Base-by-base conservation (phyloP, 30 jellyfish, hydroid and myxozoan genomes). In the Pelagia noctiluca region DNA sequence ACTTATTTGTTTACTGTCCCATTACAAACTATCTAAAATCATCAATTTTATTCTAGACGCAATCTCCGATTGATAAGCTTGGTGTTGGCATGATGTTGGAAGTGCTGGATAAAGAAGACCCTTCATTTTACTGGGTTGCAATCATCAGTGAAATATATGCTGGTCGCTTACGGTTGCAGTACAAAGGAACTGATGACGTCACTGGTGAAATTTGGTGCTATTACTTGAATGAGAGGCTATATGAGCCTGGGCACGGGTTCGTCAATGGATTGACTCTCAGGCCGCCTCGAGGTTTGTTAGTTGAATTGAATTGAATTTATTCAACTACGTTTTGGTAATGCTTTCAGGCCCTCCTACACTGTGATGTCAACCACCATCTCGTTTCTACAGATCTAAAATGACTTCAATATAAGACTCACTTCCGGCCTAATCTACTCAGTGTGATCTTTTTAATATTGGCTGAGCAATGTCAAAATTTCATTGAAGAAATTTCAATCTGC, bases 71-170 rank as follows among this genome's bases (percentile, higher is more conserved):
- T 11, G 94, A 88, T 80, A 77, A 88, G 28, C 77, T 94, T 19
- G 92, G 90, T 5, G 97, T 97, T 16, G 97, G 99, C 4, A 88
- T 82, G 84, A 63, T 73, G 73, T 85, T 94, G 18, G 99, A 94
- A 52, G 96, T 94, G 25, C 61, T 88, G 30, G 99, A 94, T 66
- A 68, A 57, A 71, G 88, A 86, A 47, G 96, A 89, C 85, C 99
- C 99, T 2, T 65, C 73, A 28, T 77, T 95, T 38, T 94, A 94
- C 79, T 94, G 99, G 99, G 80, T 87, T 33, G 99, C 99, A 11
- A 64, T 82, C 12, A 94, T 94, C 26, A 61, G 84, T 28, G 99
- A 88, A 61, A 73, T 88, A 8, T 94, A 88, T 57, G 89, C 96
- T 21, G 99, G 99, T 18, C 90, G 99, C 26, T 65, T 94, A 26